Percentiles rank a stretch among this genome's conserved stretches.
These are phyloP conservation scores for Zosterops borbonicus DNA, from an alignment of 2,113 vertebrate species.

Conservation along the genomic window DNA sequence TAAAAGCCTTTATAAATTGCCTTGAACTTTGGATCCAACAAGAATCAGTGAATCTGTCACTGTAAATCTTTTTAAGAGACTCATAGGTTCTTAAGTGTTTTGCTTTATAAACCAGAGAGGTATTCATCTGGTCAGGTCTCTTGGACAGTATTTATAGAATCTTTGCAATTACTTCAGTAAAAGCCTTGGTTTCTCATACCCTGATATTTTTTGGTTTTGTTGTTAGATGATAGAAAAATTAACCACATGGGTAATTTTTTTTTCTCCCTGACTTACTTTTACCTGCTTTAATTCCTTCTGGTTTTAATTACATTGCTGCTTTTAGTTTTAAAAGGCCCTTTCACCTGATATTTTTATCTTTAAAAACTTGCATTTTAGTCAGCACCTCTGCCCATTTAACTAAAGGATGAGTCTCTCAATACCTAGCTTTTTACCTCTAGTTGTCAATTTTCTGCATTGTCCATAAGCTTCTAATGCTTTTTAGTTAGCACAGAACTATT, in stretches of 20 bases:
- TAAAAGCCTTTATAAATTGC: neutral
- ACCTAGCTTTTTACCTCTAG: neutral
- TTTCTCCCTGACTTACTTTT: neutral
- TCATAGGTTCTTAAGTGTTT: neutral
- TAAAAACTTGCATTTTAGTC: neutral
- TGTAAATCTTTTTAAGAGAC: neutral
- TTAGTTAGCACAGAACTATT: neutral
- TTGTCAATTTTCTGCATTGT: neutral
- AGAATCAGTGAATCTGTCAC: neutral
- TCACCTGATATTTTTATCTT: neutral
- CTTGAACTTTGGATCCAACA: neutral
- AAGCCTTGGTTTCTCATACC: neutral
- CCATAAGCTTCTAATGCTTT: neutral
- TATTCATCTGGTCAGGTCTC: neutral
- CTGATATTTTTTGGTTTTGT: neutral
- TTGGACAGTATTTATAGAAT: neutral
- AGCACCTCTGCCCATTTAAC: neutral
- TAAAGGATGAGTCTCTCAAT: neutral
- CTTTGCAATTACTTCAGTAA: neutral
- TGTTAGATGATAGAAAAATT: neutral
- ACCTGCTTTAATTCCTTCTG: neutral
- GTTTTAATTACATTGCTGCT: neutral
- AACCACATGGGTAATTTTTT: neutral
- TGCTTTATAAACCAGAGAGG: neutral
- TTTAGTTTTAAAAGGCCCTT: neutral